These are phyloP conservation scores for Bucorvus abyssinicus DNA, from an alignment of 2,797 vertebrate species.

Conservation along the genomic window DNA sequence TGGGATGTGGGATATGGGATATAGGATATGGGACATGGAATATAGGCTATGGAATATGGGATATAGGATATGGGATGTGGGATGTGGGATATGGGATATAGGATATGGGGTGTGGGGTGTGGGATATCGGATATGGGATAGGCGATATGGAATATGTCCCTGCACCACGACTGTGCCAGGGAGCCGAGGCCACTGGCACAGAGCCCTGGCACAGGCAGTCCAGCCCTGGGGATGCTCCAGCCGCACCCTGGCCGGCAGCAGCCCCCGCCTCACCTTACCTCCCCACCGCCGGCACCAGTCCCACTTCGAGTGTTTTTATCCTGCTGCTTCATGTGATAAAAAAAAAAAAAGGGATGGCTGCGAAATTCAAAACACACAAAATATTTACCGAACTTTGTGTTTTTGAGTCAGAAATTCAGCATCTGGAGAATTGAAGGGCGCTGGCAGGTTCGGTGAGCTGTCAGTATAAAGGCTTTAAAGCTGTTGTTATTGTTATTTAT, in stretches of 20 bases:
- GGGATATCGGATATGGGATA: no score
- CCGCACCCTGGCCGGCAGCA: accelerated
- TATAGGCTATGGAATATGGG: background rate
- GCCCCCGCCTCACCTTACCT: background rate
- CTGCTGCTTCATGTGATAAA: background rate
- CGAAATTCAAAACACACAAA: conserved; percentile 7
- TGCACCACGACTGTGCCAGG: background rate
- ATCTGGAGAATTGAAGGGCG: conserved; percentile 30
- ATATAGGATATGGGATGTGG: background rate
- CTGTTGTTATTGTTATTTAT: conserved; percentile 55
- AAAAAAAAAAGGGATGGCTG: background rate
- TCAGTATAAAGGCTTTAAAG: background rate
- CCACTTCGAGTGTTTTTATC: background rate
- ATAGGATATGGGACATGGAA: no score
- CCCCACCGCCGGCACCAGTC: background rate
- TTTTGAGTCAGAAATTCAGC: conserved; percentile 9
- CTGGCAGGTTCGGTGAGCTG: background rate
- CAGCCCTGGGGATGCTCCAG: background rate
- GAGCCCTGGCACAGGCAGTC: background rate
- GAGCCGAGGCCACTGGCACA: background rate
- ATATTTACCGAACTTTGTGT: conserved; percentile 21
- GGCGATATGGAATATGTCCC: no score
- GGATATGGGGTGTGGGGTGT: background rate
- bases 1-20: no score
- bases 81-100: background rate